Percentiles rank a stretch among this genome's conserved stretches.
Evolutionary conservation across 2,113 vertebrate genomes (phyloP).

Genomic region (Phrynosoma platyrhinos): DNA sequence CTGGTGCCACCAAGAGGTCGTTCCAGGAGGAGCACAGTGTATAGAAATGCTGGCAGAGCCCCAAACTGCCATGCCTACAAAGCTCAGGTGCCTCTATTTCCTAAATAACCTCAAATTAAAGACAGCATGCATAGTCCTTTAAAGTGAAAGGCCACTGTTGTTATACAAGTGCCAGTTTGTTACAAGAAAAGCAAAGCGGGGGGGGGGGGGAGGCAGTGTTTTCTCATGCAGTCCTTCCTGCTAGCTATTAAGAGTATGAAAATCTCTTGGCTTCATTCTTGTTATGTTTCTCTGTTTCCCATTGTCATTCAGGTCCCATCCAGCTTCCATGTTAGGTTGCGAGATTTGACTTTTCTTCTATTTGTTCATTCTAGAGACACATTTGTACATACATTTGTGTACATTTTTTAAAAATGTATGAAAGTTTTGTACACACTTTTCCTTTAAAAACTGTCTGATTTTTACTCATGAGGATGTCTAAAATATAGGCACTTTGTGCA

Average conservation of each 20-base stretch:
- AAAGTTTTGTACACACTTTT: too few relatives aligned
- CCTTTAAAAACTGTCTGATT: too few relatives aligned
- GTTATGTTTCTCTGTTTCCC: not conserved
- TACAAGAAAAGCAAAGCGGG: not conserved
- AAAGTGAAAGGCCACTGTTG: not conserved
- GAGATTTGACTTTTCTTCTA: not conserved
- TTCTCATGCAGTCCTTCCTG: not conserved
- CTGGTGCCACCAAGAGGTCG: conserved; percentile 41
- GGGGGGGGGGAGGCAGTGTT: too few relatives aligned
- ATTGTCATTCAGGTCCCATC: too few relatives aligned
- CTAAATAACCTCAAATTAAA: not conserved
- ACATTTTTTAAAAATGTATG: too few relatives aligned
- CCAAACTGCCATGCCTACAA: not conserved
- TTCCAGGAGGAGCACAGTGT: conserved; percentile 19
- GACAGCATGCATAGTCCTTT: not conserved
- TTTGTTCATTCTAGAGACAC: not conserved
- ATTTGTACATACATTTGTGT: too few relatives aligned
- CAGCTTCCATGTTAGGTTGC: not conserved
- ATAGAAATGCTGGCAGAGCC: not conserved
- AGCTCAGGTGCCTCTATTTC: not conserved
- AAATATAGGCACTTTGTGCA: too few relatives aligned
- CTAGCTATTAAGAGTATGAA: not conserved
- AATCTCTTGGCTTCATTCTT: not conserved
- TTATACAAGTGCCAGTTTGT: not conserved
- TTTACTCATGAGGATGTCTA: too few relatives aligned